Base-by-base conservation (phyloP, 2,113 vertebrate species). In the Lepisosteus osseus region DNA sequence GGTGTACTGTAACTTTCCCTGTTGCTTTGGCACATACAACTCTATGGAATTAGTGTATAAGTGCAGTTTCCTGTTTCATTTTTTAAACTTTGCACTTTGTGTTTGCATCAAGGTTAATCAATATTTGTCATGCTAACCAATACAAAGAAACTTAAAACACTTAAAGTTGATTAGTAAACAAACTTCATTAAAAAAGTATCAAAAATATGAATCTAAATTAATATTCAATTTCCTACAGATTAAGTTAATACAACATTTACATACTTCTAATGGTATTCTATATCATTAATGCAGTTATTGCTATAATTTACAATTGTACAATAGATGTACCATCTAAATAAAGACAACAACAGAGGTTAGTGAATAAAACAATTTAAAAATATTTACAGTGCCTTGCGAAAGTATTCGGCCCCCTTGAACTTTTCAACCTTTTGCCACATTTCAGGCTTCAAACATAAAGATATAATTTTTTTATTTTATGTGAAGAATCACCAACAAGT, bases 281-380 rank as follows among this genome's bases (percentile, higher is more conserved):
- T 51, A 57, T 54, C 42, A 72, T 70, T 77, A 71, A 56, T 75
- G 81, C 77, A 83, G 29, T 29, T 29, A 29, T 29, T 65, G 65
- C 68, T 82, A 74, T 81, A 74, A 81, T 83, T 82, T 74, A 68
- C 29, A 29, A 29, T 29, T 29, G 29, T 29, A 29, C 29, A 29
- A 29, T 29, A 29, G 29, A 29, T 29, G 29, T 29, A 29, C 29
- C 29, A 29, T 29, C 29, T 29, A 29, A 29, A 29, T 29, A 29
- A 29, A 29, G 29, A 29, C 1, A 29, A 29, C 29, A 29, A 29
- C 29, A 29, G 29, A 29, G 29, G 29, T 29, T 29, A 29, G 29
- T 29, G 29, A 29, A 29, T 29, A 29, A 29, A 29, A 29, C 29
- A 29, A 29, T 29, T 29, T 17, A 17, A 17, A 17, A 17, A 17